Conservation (phyloP, 1,140 invertebrate genomes). For the Mylabris phalerata region DNA sequence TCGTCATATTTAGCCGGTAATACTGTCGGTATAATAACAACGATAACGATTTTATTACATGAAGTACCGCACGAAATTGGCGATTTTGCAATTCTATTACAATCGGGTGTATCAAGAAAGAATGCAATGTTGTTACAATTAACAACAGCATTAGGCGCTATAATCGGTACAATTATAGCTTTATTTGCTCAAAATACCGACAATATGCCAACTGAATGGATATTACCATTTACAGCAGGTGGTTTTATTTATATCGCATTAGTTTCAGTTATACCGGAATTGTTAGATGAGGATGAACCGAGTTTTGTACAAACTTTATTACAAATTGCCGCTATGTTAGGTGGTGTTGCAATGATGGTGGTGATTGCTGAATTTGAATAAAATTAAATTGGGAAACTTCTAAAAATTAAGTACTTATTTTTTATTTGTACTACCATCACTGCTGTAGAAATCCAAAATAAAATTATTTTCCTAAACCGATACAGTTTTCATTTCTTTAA, state of each 20-base stretch:
- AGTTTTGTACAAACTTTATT: conserved; percentile 78
- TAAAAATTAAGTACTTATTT: conserved; percentile 4
- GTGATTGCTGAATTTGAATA: conserved; percentile 82
- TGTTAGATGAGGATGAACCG: conserved; percentile 68
- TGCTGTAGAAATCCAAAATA: conserved; percentile 3
- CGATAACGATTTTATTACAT: conserved; percentile 88
- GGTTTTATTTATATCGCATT: conserved; percentile 98
- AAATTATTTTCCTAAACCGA: conserved; percentile 1
- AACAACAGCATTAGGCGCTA: conserved; percentile 87
- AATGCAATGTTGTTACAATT: conserved; percentile 91
- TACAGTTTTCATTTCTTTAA: too few species aligned
- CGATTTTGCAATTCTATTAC: conserved; percentile 94
- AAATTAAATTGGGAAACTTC: conserved; percentile 20
- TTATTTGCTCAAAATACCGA: conserved; percentile 67
- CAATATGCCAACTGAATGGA: conserved; percentile 72
- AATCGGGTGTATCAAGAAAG: conserved; percentile 82
- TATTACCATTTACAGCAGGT: conserved; percentile 93
- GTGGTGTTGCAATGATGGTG: conserved; percentile 89
- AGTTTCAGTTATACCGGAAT: conserved; percentile 92
- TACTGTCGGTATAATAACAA: conserved; percentile 78
- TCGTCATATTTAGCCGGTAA: conserved; percentile 91
- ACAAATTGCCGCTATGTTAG: conserved; percentile 75
- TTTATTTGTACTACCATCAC: conserved; percentile 5
- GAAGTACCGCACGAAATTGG: conserved; percentile 98
- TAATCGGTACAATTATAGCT: conserved; percentile 84